Base-by-base conservation (phyloP, 2,888 invertebrate species). In the Drosophila putrida region DNA sequence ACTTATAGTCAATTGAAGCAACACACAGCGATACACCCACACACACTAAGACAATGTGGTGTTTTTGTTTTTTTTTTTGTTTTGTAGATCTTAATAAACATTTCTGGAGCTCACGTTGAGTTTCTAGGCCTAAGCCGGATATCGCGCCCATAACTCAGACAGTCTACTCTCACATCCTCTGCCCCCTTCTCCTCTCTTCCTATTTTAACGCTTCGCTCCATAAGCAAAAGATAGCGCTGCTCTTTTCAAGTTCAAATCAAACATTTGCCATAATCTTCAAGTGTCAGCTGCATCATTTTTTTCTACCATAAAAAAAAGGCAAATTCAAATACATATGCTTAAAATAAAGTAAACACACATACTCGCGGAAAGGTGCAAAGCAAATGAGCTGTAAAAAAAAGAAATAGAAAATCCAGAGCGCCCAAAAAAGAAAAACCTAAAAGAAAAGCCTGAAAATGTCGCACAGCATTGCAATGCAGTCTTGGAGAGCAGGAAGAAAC, bases 181-280 rank as follows among this genome's bases (percentile, higher is more conserved):
- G 11, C 11, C 36, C 41, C 41, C 44, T 27, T 28, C 35, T 6
- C 2, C 43, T 35, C 33, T 8, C 31, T 27, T 28, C 25, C 25
- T 8, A n/a, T 13, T 10, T 36, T 33, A 35, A 28, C 35, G 36
- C 6, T 13, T 8, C 2, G 28, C 20, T 38, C 27, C 11, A 33
- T 4, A 49, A 33, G 33, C 41, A 33, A 41, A 43, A 43, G 10
- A 4, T 33, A 54, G 39, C 63, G 35, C 53, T 62, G 46, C 27
- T 54, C 39, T 75, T 88, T 85, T 85, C 84, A 89, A 85, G 88
- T 89, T 85, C 85, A 85, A 87, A 75, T 72, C 83, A 83, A 83
- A 83, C 88, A 83, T 83, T 83, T 74, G 88, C 80, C 69, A 76
- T 87, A 85, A 85, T 89, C 84, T 73, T 76, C 71, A 69, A 76